Evolutionary conservation across 2,888 invertebrate genomes (phyloP), one percentile per base, ranked within the genome.

Genomic region (Ophion obscuratus): DNA sequence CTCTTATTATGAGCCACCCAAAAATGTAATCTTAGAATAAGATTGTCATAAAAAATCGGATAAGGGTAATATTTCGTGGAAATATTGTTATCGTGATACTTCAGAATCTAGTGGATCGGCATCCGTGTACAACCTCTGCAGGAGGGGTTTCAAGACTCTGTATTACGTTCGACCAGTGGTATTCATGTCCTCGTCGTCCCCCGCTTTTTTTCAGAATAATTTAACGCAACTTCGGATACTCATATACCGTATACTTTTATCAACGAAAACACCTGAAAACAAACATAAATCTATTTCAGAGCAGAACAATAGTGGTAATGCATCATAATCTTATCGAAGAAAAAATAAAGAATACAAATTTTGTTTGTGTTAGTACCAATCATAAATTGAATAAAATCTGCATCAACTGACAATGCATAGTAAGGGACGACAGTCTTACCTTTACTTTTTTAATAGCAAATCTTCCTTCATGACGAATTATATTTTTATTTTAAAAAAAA

Each of bases 31-130:
- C 24, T 61, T 10, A 6, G 24, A 20, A 24, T 24, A 61, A 61
- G 61, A 61, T 20, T 61, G 61, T 11, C 61, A 9, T 61, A 61
- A 61, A 7, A 61, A 24, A 20, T 61, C 61, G 61, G 61, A 24
- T 24, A 61, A 61, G 20, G 24, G 24, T 10, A 61, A 61, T 61
- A 24, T 61, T 61, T 24, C 61, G 61, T 61, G 61, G 61, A 24
- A 61, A 61, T 61, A 61, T 24, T 61, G 24, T 61, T 61, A 24
- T 61, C 61, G 3, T 24, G 61, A 24, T 61, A 61, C 61, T 61
- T 24, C 61, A 61, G 61, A 24, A 61, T 10, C 61, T 24, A 2
- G 24, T 24, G 61, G 6, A 24, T 61, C 24, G 20, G 61, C 61
- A 61, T 0, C 24, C 20, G 2, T 24, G 20, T 24, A 61, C 53